Conservation (phyloP, 1,140 invertebrate genomes). For the Drosophila bipectinata region DNA sequence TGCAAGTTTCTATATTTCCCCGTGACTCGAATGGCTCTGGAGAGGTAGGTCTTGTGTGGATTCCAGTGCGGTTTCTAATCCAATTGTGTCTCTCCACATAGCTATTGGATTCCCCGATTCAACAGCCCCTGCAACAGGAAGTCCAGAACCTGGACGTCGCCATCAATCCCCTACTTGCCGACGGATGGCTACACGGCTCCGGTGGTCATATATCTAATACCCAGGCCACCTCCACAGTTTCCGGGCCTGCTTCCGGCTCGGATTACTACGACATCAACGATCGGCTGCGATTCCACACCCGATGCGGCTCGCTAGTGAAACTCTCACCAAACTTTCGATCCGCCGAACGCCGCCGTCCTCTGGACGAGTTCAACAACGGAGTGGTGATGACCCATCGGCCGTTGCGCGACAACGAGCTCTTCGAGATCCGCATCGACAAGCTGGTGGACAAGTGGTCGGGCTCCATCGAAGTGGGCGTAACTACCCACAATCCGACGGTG, state of each 20-base stretch:
- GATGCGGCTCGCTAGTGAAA: constrained; percentile 94
- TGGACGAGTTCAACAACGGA: constrained; percentile 98
- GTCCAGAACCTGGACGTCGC: constrained; percentile 81
- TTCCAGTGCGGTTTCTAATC: background rate
- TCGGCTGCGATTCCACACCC: constrained; percentile 93
- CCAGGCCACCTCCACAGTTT: background rate
- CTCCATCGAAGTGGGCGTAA: constrained; percentile 97
- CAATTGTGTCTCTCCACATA: constrained; percentile 8
- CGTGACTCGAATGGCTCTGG: constrained; percentile 45
- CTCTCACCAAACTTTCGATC: constrained; percentile 93
- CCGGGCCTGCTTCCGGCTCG: constrained; percentile 10
- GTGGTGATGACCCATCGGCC: constrained; percentile 96
- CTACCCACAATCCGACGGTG: constrained; percentile 94
- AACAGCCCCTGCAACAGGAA: constrained; percentile 72
- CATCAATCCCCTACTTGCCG: constrained; percentile 65
- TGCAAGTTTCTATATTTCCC: constrained; percentile 90
- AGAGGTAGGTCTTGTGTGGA: constrained; percentile 33
- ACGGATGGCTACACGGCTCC: constrained; percentile 37
- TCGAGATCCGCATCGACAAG: constrained; percentile 96
- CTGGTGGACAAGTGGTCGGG: constrained; percentile 97
- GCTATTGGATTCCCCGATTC: constrained; percentile 54
- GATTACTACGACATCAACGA: constrained; percentile 85
- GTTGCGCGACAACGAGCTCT: constrained; percentile 94
- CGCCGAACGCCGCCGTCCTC: constrained; percentile 92
- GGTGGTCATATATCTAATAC: background rate